Percentiles rank a stretch among this genome's conserved stretches.
phyloP scores from a whole-genome alignment of 2,797 vertebrate genomes.

The Tiaroga cobitis region DNA sequence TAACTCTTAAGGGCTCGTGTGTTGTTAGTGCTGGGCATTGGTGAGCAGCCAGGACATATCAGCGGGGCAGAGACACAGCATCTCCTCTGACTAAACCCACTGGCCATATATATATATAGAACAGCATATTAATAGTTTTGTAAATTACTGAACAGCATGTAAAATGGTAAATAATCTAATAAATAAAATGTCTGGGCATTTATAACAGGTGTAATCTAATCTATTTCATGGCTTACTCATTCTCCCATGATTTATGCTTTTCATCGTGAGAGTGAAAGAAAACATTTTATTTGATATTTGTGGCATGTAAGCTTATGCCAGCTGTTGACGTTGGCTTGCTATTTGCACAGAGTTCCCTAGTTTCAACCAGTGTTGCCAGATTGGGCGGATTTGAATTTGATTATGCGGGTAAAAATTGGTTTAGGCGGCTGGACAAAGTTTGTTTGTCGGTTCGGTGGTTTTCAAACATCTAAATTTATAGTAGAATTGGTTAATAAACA shows the following conservation, averaged over 20 bases:
- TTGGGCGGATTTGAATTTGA: no score
- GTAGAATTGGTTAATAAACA: no score
- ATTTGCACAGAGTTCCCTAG: slow-evolving; percentile 15
- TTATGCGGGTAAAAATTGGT: no score
- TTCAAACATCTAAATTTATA: no score
- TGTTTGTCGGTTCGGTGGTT: no score
- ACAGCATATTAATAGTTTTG: neutral
- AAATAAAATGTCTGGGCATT: neutral
- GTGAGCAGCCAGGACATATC: slow-evolving; percentile 34
- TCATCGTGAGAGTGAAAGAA: neutral
- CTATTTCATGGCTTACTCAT: neutral
- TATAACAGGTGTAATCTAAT: neutral
- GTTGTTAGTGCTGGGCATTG: slow-evolving; percentile 20
- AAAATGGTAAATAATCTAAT: neutral
- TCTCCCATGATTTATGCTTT: slow-evolving; percentile 8
- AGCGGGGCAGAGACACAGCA: slow-evolving; percentile 12
- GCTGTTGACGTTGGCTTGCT: neutral
- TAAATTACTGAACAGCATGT: neutral
- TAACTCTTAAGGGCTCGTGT: slow-evolving; percentile 19
- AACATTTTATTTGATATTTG: neutral
- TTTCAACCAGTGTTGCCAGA: neutral
- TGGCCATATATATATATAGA: neutral
- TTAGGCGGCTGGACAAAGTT: no score
- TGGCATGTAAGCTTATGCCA: neutral
- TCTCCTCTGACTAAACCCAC: slow-evolving; percentile 28